A percentile compares a stretch with the other conserved stretches of the same genome.
Evolutionary conservation across 2,888 invertebrate genomes (phyloP).

Genomic region (Coenonympha glycerion): DNA sequence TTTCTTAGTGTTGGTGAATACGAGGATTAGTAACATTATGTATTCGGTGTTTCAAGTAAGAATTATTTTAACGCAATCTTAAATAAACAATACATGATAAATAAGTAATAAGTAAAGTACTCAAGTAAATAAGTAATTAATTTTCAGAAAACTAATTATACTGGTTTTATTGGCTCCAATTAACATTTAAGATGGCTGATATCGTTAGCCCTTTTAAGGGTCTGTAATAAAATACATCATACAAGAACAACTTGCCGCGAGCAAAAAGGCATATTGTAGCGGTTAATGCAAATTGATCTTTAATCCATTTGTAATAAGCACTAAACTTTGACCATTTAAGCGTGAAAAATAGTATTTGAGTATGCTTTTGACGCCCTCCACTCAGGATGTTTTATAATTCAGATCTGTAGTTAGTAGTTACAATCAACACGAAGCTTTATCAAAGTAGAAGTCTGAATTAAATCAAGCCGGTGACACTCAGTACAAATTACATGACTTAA

Average conservation of each 20-base stretch:
- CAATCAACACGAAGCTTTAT: no score
- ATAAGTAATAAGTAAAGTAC: no score
- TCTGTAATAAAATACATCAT: conserved; percentile 12
- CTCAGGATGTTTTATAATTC: no score
- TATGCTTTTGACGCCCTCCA: not conserved
- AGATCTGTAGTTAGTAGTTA: no score
- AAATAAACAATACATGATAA: no score
- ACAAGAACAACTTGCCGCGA: not conserved
- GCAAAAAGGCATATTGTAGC: not conserved
- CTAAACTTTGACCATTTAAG: not conserved
- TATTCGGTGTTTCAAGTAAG: no score
- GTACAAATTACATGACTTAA: no score
- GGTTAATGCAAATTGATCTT: not conserved
- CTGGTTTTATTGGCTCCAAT: not conserved
- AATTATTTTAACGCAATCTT: no score
- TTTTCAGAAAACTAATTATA: conserved; percentile 1
- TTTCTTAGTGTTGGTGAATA: no score
- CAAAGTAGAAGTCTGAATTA: no score
- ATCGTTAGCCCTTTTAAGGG: conserved; percentile 1
- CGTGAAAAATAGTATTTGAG: not conserved
- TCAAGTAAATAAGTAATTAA: not conserved
- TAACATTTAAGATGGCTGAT: conserved; percentile 1
- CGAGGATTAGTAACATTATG: no score
- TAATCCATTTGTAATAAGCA: not conserved
- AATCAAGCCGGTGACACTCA: no score